Base-by-base conservation (phyloP, 2,888 invertebrate species). In the Uropetala carovei region DNA sequence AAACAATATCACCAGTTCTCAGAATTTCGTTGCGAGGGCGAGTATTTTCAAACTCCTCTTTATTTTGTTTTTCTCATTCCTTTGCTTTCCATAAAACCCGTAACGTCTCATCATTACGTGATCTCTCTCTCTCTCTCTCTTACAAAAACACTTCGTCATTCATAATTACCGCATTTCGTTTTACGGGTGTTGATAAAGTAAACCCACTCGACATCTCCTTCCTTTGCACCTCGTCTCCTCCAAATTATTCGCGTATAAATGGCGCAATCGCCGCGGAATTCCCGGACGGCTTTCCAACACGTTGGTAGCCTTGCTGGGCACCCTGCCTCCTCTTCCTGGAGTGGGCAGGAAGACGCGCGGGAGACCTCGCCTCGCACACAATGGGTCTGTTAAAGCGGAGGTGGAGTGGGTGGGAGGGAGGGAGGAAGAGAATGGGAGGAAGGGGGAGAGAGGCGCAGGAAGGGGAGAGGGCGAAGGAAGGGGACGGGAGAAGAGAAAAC, bases 341-440 rank as follows among this genome's bases (percentile, higher is more conserved):
- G n/a, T 18, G 18, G 58, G 86, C 86, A 86, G 86, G 86, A 86
- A 86, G 86, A 86, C 56, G 30, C 60, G n/a, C 59, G 30, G 30
- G 60, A 60, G 60, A 27, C 27, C 85, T 82, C 30, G 82, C 82
- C 56, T 83, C n/a, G 27, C 86, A 86, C 60, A 86, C 86, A 86
- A 86, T 86, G 59, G 85, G 27, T 86, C 59, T 59, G 85, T 59
- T 86, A 86, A 85, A 22, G 86, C 58, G 86, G 59, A 22, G 85
- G 83, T 58, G 58, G 59, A 57, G 85, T 58, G 16, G 59, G 59
- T 58, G 58, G 58, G 59, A 57, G 85, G 86, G 16, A 59, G 59
- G 86, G 22, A 27, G 85, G 58, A 27, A 58, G 59, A 27, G 85
- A 81, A 81, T 14, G 81, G 43, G 5, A 5, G 43, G 43, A 5